phyloP scores from a whole-genome alignment of 2,888 invertebrate species.

The Clepsis dumicolana region DNA sequence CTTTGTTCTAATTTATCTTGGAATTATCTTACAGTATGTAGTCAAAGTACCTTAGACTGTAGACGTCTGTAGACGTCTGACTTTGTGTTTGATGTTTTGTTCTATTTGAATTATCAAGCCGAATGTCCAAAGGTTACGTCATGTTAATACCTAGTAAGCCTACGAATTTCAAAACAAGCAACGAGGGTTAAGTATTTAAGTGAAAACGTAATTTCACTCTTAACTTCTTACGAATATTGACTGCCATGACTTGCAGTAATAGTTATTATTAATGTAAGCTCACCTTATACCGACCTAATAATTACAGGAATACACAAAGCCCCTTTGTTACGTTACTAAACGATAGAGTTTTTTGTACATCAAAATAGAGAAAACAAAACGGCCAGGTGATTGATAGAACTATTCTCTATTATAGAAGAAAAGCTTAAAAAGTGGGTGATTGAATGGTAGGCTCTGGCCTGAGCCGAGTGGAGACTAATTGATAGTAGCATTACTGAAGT shows the following conservation, averaged over 20 bases:
- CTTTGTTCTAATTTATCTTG: background rate
- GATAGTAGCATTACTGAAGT: slow-evolving; percentile 62
- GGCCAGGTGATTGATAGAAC: slow-evolving; percentile 36
- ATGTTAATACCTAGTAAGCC: background rate
- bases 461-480: slow-evolving; percentile 60
- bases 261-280: slow-evolving; percentile 9
- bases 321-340: slow-evolving; percentile 28
- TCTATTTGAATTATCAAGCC: background rate
- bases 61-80: background rate
- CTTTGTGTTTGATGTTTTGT: slow-evolving; percentile 9
- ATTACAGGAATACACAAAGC: slow-evolving; percentile 35
- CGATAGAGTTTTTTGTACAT: slow-evolving; percentile 36
- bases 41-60: background rate
- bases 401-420: slow-evolving; percentile 25
- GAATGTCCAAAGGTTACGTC: background rate
- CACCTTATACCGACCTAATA: slow-evolving; percentile 20
- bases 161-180: background rate
- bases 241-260: slow-evolving; percentile 30
- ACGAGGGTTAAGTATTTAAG: background rate
- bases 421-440: slow-evolving; percentile 49
- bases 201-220: background rate
- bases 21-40: background rate
- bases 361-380: too few relatives aligned
- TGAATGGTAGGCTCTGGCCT: slow-evolving; percentile 50
- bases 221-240: background rate